Evolutionary conservation across 1,140 invertebrate genomes (phyloP).

Genomic region (Drosophila navojoa): DNA sequence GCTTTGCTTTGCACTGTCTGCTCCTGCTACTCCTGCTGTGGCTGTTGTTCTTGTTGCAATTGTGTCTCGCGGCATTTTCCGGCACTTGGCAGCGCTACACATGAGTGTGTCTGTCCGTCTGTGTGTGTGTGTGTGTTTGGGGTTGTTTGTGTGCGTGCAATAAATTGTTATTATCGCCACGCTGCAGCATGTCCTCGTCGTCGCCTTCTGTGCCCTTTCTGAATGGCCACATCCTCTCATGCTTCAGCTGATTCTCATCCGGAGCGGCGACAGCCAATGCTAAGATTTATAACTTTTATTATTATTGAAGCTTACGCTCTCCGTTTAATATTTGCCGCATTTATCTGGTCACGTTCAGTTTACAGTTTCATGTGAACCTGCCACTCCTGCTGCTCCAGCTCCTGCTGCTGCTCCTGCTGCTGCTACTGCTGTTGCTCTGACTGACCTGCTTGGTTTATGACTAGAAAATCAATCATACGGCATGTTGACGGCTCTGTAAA

Average conservation of each 20-base stretch:
- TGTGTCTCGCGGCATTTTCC: slow-evolving; percentile 77
- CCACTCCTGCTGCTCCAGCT: background rate
- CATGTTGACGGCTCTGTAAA: slow-evolving; percentile 58
- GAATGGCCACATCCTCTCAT: slow-evolving; percentile 16
- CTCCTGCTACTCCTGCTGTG: background rate
- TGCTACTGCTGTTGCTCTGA: background rate
- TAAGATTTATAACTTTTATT: slow-evolving; percentile 83
- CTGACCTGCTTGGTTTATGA: slow-evolving; percentile 54
- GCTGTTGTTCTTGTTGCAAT: slow-evolving; percentile 46
- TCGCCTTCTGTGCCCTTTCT: slow-evolving; percentile 33
- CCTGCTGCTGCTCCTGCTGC: background rate
- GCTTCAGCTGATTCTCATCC: slow-evolving; percentile 7
- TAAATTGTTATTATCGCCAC: slow-evolving; percentile 83
- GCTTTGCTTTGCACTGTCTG: background rate
- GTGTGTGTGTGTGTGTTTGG: slow-evolving; percentile 14
- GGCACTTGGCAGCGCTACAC: slow-evolving; percentile 61
- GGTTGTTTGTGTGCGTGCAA: slow-evolving; percentile 64
- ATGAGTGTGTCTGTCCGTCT: slow-evolving; percentile 38
- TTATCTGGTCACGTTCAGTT: slow-evolving; percentile 65
- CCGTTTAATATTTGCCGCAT: slow-evolving; percentile 66
- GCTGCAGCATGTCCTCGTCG: slow-evolving; percentile 73
- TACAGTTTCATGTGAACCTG: slow-evolving; percentile 6
- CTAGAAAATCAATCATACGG: slow-evolving; percentile 79
- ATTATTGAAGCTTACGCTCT: slow-evolving; percentile 79
- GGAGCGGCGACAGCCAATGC: slow-evolving; percentile 53